Percentiles rank a stretch among this genome's conserved stretches.
Evolutionary conservation across 2,888 invertebrate species (phyloP).

Genomic region (Vanessa cardui): DNA sequence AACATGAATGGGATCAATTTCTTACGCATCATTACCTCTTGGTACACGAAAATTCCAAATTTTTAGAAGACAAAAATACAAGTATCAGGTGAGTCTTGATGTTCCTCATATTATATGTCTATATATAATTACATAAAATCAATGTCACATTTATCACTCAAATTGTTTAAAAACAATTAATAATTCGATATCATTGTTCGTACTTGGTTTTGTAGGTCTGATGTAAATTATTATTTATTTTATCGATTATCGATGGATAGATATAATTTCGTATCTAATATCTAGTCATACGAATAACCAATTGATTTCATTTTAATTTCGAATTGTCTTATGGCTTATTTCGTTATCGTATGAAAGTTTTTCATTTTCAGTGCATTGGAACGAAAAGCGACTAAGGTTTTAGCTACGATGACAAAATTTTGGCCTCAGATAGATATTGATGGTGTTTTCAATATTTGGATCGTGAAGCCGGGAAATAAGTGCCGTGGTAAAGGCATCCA

Average conservation of each 20-base stretch:
- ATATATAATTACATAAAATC: neutral
- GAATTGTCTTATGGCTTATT: too few species aligned
- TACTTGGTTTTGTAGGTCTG: neutral
- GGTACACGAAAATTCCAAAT: slow-evolving; percentile 85
- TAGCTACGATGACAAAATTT: slow-evolving; percentile 86
- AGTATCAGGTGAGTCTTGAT: slow-evolving; percentile 59
- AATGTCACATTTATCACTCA: neutral
- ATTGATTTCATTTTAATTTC: too few species aligned
- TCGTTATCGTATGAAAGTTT: neutral
- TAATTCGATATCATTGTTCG: neutral
- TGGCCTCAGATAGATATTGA: slow-evolving; percentile 94
- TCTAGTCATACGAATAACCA: too few species aligned
- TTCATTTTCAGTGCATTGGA: slow-evolving; percentile 67
- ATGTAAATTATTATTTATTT: too few species aligned
- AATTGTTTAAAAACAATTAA: neutral
- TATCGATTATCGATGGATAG: too few species aligned
- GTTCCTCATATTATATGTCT: neutral
- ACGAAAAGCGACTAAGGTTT: slow-evolving; percentile 82
- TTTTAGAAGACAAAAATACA: slow-evolving; percentile 67
- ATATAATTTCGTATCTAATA: too few species aligned
- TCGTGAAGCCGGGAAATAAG: slow-evolving; percentile 96
- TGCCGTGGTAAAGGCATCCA: slow-evolving; percentile 96
- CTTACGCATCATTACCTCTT: slow-evolving; percentile 86
- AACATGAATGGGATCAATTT: slow-evolving; percentile 95
- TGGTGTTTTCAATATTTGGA: slow-evolving; percentile 95